These are phyloP conservation scores for Pyrgus malvae DNA, from an alignment of 2,888 invertebrate genomes.

Conservation along the genomic window DNA sequence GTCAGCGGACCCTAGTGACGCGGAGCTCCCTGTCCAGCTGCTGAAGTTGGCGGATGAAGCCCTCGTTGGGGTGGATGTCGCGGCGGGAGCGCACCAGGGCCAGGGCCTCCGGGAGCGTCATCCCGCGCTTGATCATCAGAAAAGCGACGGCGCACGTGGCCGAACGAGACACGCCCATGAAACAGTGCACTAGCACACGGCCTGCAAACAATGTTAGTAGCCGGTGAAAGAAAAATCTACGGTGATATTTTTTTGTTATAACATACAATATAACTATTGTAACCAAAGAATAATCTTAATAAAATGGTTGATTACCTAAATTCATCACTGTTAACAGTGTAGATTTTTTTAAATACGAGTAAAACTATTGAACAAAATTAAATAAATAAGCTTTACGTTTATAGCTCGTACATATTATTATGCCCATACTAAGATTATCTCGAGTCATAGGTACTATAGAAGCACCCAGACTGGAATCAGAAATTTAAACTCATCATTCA, in stretches of 20 bases:
- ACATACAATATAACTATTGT: too few species aligned
- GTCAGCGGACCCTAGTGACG: conserved; percentile 76
- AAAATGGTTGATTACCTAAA: too few species aligned
- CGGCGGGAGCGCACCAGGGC: conserved; percentile 85
- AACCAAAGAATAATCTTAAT: too few species aligned
- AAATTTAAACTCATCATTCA: too few species aligned
- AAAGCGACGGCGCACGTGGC: conserved; percentile 91
- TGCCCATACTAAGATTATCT: too few species aligned
- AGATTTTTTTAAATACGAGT: too few species aligned
- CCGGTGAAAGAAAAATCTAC: neutral
- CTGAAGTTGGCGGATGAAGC: conserved; percentile 89
- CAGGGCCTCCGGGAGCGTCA: conserved; percentile 89
- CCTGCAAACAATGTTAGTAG: conserved; percentile 68
- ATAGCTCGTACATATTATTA: too few species aligned
- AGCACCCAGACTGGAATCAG: too few species aligned
- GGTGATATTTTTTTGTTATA: neutral
- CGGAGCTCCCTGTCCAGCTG: conserved; percentile 84
- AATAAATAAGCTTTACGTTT: too few species aligned
- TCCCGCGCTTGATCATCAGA: conserved; percentile 89
- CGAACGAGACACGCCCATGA: conserved; percentile 91
- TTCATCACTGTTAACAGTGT: too few species aligned
- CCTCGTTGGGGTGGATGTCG: conserved; percentile 89
- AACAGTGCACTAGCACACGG: conserved; percentile 89
- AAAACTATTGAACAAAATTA: too few species aligned
- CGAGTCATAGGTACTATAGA: too few species aligned